A percentile compares a stretch with the other conserved stretches of the same genome.
Conservation (phyloP, 2,113 vertebrate species). For the Nyctereutes procyonoides region DNA sequence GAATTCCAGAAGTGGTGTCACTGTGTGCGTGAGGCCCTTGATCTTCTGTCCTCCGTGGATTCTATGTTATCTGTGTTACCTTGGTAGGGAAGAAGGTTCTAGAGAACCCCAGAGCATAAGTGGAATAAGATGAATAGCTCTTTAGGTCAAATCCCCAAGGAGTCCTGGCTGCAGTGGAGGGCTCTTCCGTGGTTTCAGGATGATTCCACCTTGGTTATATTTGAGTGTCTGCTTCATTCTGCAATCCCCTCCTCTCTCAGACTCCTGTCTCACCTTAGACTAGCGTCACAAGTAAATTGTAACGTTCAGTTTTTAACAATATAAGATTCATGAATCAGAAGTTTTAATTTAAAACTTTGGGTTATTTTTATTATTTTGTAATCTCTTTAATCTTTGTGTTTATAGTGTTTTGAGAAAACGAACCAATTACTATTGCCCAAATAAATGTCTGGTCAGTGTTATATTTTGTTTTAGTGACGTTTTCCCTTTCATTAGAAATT, state of each 20-base stretch:
- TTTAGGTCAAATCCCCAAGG: background rate
- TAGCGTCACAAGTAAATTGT: background rate
- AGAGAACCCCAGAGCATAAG: background rate
- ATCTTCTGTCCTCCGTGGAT: background rate
- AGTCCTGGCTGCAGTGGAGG: background rate
- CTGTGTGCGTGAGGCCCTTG: background rate
- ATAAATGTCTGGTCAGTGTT: background rate
- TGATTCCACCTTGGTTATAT: background rate
- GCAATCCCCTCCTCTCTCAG: background rate
- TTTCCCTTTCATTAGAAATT: background rate
- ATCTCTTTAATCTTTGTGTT: background rate
- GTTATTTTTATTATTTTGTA: background rate
- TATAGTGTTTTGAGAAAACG: conserved; percentile 39
- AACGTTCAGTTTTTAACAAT: background rate
- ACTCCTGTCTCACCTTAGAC: background rate
- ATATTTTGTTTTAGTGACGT: background rate
- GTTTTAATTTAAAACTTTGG: conserved; percentile 4
- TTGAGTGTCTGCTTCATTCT: background rate
- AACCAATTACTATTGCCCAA: background rate
- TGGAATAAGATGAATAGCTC: background rate
- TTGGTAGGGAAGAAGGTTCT: background rate
- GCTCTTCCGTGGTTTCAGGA: background rate
- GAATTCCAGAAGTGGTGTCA: background rate
- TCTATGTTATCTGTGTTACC: background rate
- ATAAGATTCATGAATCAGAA: background rate